These are phyloP conservation scores for Mylabris sibirica DNA, from an alignment of 2,888 invertebrate genomes.

Conservation along the genomic window DNA sequence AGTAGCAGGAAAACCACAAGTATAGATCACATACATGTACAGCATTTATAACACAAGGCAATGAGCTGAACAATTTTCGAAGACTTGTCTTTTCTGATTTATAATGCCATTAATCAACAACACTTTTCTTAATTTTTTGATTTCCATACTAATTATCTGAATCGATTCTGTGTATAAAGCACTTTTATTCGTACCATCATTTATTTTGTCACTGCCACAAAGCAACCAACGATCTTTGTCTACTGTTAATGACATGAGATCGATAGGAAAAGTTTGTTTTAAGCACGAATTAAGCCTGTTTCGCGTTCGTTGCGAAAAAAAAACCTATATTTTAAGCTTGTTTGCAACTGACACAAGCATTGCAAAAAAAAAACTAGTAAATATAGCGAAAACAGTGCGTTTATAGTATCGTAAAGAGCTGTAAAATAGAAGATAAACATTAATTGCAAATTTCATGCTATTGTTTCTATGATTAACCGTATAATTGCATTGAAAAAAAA, in stretches of 20 bases:
- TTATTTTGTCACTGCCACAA: neutral
- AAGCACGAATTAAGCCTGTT: neutral
- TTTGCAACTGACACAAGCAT: neutral
- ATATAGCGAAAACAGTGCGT: too few species aligned
- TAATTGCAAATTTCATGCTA: too few species aligned
- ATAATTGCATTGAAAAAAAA: neutral
- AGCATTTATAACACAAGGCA: neutral
- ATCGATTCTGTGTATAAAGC: neutral
- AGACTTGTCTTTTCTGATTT: neutral
- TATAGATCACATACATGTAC: neutral
- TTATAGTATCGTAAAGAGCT: too few species aligned
- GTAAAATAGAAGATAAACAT: too few species aligned
- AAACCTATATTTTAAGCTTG: neutral
- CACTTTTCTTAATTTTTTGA: neutral
- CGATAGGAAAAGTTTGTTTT: slow-evolving; percentile 1
- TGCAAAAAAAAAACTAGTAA: neutral
- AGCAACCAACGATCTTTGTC: neutral
- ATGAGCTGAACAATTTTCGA: neutral
- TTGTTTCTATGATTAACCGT: neutral
- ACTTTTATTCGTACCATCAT: neutral
- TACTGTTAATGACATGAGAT: neutral
- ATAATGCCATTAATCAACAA: neutral
- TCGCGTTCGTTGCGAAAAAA: neutral
- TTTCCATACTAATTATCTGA: neutral
- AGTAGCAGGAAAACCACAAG: neutral